Evolutionary conservation across 2,888 invertebrate species (phyloP).

Genomic region (Rhingia rostrata): DNA sequence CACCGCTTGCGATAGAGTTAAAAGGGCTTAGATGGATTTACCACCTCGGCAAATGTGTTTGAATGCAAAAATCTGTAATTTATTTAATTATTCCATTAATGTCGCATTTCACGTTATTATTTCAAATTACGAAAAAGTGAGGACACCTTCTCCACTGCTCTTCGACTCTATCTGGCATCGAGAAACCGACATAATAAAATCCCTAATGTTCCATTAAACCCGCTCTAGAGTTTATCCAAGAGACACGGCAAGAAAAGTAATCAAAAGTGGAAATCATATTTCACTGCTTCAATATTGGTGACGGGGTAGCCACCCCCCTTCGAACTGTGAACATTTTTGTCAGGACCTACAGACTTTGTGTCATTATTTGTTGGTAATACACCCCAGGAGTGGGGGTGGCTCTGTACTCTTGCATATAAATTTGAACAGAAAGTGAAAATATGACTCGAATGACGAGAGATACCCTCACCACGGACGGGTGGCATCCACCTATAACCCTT

Average conservation of each 20-base stretch:
- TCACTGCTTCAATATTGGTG: constrained; percentile 56
- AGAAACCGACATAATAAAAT: constrained; percentile 78
- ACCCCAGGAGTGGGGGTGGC: constrained; percentile 2
- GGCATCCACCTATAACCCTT: constrained; percentile 29
- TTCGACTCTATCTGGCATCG: constrained; percentile 12
- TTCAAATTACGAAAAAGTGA: constrained; percentile 30
- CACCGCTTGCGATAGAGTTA: too few relatives aligned
- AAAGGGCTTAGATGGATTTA: too few relatives aligned
- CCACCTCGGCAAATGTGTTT: neutral
- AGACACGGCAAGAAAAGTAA: constrained; percentile 44
- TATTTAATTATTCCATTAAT: constrained; percentile 40
- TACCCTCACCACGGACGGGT: neutral
- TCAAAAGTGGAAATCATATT: constrained; percentile 53
- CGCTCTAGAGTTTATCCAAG: constrained; percentile 74
- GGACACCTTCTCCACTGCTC: constrained; percentile 17
- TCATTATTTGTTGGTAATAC: constrained; percentile 28
- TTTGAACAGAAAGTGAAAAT: constrained; percentile 38
- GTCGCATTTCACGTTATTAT: constrained; percentile 31
- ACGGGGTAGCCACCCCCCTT: neutral
- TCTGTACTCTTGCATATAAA: constrained; percentile 31
- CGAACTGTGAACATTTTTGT: constrained; percentile 20
- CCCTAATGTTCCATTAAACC: constrained; percentile 82
- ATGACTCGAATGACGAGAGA: constrained; percentile 49
- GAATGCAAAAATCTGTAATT: constrained; percentile 29
- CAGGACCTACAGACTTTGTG: constrained; percentile 21